Evolutionary conservation across 2,888 invertebrate species (phyloP), one percentile per base, ranked within the genome.

Genomic region (Dexiosoma caninum): DNA sequence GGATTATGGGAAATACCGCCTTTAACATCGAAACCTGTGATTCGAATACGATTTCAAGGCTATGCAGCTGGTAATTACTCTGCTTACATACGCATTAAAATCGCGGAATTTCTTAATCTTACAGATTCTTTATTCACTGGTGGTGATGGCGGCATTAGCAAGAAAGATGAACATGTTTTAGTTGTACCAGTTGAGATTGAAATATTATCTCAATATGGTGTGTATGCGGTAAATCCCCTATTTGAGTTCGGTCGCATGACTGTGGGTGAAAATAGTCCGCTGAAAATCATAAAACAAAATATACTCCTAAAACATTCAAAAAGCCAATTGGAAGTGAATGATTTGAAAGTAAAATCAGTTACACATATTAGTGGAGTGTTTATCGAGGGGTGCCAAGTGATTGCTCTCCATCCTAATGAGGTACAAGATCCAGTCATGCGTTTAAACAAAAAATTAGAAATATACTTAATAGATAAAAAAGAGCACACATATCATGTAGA

Each of bases 1-100:
- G 93, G 94, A 85, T 91, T 96, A 85, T 98, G 98, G 98, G 94
- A 95, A 89, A 95, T 99, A 88, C 95, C 96, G 85, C 97, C 98
- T 72, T 96, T 95, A 90, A 93, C 95, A 88, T 93, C 95, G 51
- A 96, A 96, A 90, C 94, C 96, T 82, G 94, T 99, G 78, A 97
- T 98, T 91, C 93, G 95, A 84, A 94, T 98, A 83, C 93, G 93
- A 86, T 96, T 96, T 90, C 92, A 95, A 86, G 96, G 95, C 49
- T 92, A 93, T 84, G 91, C 92, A 84, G 94, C 94, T 87, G 95
- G 94, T 86, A 96, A 96, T 90, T 94, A 96, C 89, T 96, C 96
- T 74, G 95, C 96, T 37, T 97, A 95, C 86, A 94, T 97, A 87
- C 94, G 94, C 37, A 90, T 90, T 9, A 90, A 90, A 85, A 88